These are phyloP conservation scores for Lampris incognitus DNA, from an alignment of 2,113 vertebrate genomes.

Conservation along the genomic window DNA sequence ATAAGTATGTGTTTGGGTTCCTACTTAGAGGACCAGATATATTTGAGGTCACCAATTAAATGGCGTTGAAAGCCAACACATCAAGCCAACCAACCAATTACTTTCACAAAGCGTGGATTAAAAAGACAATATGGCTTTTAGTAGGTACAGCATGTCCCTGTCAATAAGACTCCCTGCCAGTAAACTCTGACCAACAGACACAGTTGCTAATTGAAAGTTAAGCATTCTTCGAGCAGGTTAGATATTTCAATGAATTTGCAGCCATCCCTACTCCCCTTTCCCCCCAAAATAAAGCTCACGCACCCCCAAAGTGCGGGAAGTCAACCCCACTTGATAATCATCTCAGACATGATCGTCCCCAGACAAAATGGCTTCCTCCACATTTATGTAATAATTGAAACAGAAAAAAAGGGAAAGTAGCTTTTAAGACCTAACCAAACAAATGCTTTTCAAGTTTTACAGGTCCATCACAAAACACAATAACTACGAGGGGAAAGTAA, in stretches of 20 bases:
- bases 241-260: constrained; percentile 6
- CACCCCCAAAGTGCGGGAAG: background rate
- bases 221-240: constrained; percentile 11
- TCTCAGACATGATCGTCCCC: constrained; percentile 19
- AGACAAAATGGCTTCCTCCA: constrained; percentile 64
- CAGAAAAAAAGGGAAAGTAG: constrained; percentile 16
- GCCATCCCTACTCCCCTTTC: background rate
- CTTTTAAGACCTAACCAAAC: constrained; percentile 30
- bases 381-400: constrained; percentile 31
- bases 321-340: constrained; percentile 32
- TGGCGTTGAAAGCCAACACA: constrained; percentile 33
- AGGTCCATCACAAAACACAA: constrained; percentile 48
- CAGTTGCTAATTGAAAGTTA: constrained; percentile 17
- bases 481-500: constrained; percentile 23
- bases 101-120: constrained; percentile 67
- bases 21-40: constrained; percentile 14
- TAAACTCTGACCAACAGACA: constrained; percentile 54
- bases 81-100: constrained; percentile 47
- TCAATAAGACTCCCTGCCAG: constrained; percentile 65
- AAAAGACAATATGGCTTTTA: constrained; percentile 83
- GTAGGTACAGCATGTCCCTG: constrained; percentile 64
- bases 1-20: constrained; percentile 46
- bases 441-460: constrained; percentile 41
- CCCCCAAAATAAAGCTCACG: background rate
- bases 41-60: constrained; percentile 5